Evolutionary conservation across 2,888 invertebrate genomes (phyloP), one percentile per base, ranked within the genome.

Genomic region (Lymantria dispar): DNA sequence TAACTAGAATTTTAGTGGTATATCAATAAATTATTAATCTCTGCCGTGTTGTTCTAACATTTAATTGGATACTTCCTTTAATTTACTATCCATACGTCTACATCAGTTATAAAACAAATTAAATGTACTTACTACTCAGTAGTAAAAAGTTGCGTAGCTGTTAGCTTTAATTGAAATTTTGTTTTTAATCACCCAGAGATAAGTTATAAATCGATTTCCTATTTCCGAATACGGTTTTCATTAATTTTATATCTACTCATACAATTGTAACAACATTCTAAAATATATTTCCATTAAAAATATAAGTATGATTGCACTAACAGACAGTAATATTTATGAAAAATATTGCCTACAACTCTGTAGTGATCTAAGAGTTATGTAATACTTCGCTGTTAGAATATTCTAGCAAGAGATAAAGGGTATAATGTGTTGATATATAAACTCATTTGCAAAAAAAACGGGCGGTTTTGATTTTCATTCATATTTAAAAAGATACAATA

Each of bases 21-120:
- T 51, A 56, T 50, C 56, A 48, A 65, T 53, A 58, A 60, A 54
- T 58, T 64, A 50, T 52, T 51, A 42, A 52, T 56, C n/a, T 29
- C 22, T 29, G 3, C 9, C 42, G 33, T 42, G 36, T 47, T 47
- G 47, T 47, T 47, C 36, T 43, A 38, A 38, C 15, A 12, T 30
- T 37, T 44, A 12, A 31, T 41, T 37, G 45, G 37, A 45, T 36
- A 41, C 50, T 45, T 41, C 42, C 45, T 41, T 36, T 45, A 30
- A 45, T 42, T 37, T 31, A 48, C 38, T 30, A 49, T 42, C 33
- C 33, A 39, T 40, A 12, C 41, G 14, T 45, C 29, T 38, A 12
- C 31, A 42, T 47, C 12, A 8, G 36, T 22, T 47, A 47, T 47
- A 36, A 47, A 47, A 40, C 41, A 40, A 42, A 43, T 47, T 47